Evolutionary conservation across 2,113 vertebrate genomes (phyloP), one percentile per base, ranked within the genome.

Genomic region (Alces alces): DNA sequence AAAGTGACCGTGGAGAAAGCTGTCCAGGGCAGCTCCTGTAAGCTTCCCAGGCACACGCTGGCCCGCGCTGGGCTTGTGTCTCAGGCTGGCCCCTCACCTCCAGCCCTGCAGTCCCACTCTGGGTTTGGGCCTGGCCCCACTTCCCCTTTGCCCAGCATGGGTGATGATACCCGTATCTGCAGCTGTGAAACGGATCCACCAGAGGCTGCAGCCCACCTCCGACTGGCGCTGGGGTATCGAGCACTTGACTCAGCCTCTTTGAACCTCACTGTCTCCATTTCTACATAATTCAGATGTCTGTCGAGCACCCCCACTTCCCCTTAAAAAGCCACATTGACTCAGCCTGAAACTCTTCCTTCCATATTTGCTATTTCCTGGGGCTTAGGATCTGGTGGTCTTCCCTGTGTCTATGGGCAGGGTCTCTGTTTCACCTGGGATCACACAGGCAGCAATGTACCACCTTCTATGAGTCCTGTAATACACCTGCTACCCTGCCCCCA

Each of bases 401-500:
- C 64, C 78, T 2, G 2, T 14, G 43, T 36, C n/a, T 50, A 7
- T 16, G n/a, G 82, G 6, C 17, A 96, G 17, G 33, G 5, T 43
- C 76, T 73, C 43, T 79, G 8, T 55, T 97, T 78, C 47, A 28
- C 9, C 30, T 1, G 17, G 36, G 15, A 57, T 15, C 55, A 57
- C 19, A 27, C 70, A 1, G 1, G 6, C 14, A 78, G 43, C 36
- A 47, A 10, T 39, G 21, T 14, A 43, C 15, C 21, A 50, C 23
- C 55, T 61, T 83, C 15, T 1, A 50, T 45, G 33, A 45, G 21
- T 30, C 36, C 64, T 15, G 2, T 43, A 45, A 66, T 4, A 30
- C 9, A 14, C 39, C 21, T 13, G 0, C 10, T 7, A 0, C 21
- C 4, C 16, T 0, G 1, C 15, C 15, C 1, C 15, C 30, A 23